These are phyloP conservation scores for Sorex maritimensis DNA, from an alignment of 2,797 vertebrate species.

Conservation along the genomic window DNA sequence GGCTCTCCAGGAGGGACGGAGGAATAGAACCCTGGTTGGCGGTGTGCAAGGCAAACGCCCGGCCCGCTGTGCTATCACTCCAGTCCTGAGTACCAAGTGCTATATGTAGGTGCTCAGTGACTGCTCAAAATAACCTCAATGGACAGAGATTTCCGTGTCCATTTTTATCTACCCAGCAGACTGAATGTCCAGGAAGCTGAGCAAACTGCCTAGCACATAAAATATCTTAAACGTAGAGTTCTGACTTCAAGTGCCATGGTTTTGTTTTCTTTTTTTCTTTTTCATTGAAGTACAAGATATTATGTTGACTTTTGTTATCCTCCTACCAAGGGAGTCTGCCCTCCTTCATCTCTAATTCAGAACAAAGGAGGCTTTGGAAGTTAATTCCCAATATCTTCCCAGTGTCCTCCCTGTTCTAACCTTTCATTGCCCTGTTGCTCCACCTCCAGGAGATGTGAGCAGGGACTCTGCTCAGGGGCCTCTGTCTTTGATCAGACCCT, in stretches of 20 bases:
- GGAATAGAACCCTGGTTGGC: no score
- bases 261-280: conserved; percentile 8
- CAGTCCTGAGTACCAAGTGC: background rate
- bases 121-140: background rate
- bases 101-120: background rate
- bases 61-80: no score
- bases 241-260: background rate
- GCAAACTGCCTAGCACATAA: background rate
- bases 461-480: background rate
- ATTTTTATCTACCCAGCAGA: background rate
- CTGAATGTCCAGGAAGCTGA: background rate
- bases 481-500: background rate
- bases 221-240: background rate
- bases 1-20: no score
- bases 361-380: background rate
- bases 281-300: background rate
- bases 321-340: background rate
- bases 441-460: background rate
- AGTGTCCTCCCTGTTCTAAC: background rate
- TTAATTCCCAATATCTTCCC: background rate
- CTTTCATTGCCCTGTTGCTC: background rate
- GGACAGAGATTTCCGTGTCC: background rate
- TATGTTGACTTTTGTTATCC: background rate
- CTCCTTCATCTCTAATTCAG: background rate
- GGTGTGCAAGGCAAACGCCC: no score